Evolutionary conservation across 2,797 vertebrate species (phyloP).

Genomic region (Hybognathus amarus): DNA sequence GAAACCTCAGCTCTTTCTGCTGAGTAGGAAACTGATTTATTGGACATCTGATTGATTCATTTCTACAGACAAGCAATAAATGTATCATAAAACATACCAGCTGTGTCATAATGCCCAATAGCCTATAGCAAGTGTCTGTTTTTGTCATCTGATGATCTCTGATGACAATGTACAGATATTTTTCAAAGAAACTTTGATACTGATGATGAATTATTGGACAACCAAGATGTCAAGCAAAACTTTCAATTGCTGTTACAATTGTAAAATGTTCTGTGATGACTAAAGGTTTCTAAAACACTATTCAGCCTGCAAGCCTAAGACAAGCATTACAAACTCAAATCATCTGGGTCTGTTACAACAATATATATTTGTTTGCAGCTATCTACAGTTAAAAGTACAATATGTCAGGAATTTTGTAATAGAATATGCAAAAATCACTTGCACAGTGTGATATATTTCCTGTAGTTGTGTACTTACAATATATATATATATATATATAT

Average conservation of each 20-base stretch:
- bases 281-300: neutral
- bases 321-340: neutral
- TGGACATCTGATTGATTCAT: slow-evolving; percentile 46
- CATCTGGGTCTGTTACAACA: neutral
- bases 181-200: slow-evolving; percentile 20
- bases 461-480: no score
- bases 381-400: neutral
- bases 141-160: slow-evolving; percentile 41
- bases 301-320: neutral
- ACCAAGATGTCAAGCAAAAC: neutral
- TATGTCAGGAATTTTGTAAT: no score
- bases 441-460: no score
- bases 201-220: slow-evolving; percentile 26
- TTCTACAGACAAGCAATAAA: slow-evolving; percentile 37
- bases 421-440: no score
- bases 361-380: neutral
- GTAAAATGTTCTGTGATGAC: neutral
- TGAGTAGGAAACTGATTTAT: slow-evolving; percentile 40
- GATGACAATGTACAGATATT: slow-evolving; percentile 25
- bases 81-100: slow-evolving; percentile 43
- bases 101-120: slow-evolving; percentile 38
- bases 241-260: neutral
- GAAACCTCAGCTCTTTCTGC: slow-evolving; percentile 16
- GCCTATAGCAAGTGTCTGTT: slow-evolving; percentile 31
- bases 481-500: no score